Evolutionary conservation across 2,888 invertebrate species (phyloP), one percentile per base, ranked within the genome.

Genomic region (Caenorhabditis macrosperma): DNA sequence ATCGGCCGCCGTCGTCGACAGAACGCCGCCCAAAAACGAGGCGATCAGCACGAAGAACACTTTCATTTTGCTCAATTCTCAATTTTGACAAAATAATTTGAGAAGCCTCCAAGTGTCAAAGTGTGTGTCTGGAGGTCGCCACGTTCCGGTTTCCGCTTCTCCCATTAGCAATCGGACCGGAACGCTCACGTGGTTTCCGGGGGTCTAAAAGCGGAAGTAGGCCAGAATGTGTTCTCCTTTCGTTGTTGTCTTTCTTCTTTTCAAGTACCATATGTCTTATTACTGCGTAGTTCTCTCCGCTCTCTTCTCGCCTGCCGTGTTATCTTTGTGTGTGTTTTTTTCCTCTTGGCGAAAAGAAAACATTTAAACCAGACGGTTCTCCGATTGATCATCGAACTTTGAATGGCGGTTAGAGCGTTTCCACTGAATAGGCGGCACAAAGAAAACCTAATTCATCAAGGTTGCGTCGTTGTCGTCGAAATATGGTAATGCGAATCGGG

Each of bases 401-500:
- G 15, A 15, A 12, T 5, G 38, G 3, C 38, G 9, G 7, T 38
- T 5, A 9, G 38, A 38, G 5, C 15, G 15, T 10, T 12, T 38
- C 38, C 12, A 38, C 38, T n/a, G n/a, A 38, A 15, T 15, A 38
- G 38, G 38, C 46, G 20, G 46, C 17, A 41, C n/a, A 46, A 15
- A 26, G 50, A 26, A 26, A 50, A 2, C 24, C 33, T 55, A 20
- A 35, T 55, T 55, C 20, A 55, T 55, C 55, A 30, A 33, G 33
- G 55, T 33, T 55, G 52, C 52, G 28, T 50, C 28, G n/a, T n/a
- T 44, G 9, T 46, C 5, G 17, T 35, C 55, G 33, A 63, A 63
- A 63, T 50, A 63, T 63, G 63, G 63, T 63, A 63, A 63, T 63
- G 20, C n/a, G n/a, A n/a, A n/a, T n/a, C n/a, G n/a, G 48, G 30